Base-by-base conservation (phyloP, 2,797 vertebrate genomes). In the Pterois miles region DNA sequence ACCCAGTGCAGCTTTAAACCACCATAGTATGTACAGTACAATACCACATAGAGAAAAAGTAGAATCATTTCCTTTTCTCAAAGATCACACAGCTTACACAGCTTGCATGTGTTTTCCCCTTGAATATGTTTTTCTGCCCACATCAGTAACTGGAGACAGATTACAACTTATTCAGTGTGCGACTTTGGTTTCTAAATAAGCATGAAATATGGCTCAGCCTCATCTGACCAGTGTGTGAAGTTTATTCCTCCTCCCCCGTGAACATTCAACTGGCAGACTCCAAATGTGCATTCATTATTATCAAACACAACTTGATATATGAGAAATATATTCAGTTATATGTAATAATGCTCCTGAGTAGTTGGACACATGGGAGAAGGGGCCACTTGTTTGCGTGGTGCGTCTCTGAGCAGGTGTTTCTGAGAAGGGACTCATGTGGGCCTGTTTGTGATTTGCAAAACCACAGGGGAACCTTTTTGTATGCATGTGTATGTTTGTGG, bases 371-470 rank as follows among this genome's bases (percentile, higher is more conserved):
- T 20, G 60, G 22, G 20, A 64, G 38, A 62, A 62, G 68, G 22
- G 33, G 40, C 20, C 60, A 50, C 50, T 48, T 82, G 82, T 87
- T 81, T 86, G 52, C 58, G 46, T 81, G 54, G 50, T 65, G 23
- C 27, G 23, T 76, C 10, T 68, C 34, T 68, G 25, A 71, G 75
- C 89, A 89, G 90, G 86, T 92, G 91, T 89, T 73, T 81, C 62
- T 73, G 65, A 60, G 56, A 62, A 59, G 27, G 23, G 53, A 11
- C 48, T 75, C 40, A n/a, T 62, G 40, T 71, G 23, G 74, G 60
- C 9, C 59, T 81, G 80, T 78, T 84, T 84, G 69, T 75, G 65
- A 85, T 86, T 85, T 86, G 16, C 74, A 66, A 50, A 79, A 29
- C 66, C 50, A 52, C 71, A 76, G 64, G 58, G 67, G 34, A 58